phyloP scores from a whole-genome alignment of 2,888 invertebrate species.

The Drosophila cracens region DNA sequence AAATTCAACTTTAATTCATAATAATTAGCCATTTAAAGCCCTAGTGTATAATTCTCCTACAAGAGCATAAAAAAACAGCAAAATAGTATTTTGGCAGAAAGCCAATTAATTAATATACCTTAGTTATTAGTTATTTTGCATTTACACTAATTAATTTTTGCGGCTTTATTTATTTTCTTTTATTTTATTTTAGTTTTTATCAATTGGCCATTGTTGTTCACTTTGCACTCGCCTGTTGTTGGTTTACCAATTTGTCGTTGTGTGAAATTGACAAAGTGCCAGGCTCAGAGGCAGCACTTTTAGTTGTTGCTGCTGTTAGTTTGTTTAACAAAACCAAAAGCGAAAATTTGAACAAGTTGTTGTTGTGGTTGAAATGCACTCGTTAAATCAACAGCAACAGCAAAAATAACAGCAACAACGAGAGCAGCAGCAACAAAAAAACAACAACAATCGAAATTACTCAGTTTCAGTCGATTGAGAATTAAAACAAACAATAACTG shows the following conservation, averaged over 20 bases:
- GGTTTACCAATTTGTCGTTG: constrained; percentile 58
- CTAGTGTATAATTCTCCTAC: constrained; percentile 16
- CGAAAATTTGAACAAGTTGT: constrained; percentile 60
- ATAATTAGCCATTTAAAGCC: constrained; percentile 22
- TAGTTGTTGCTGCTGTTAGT: constrained; percentile 42
- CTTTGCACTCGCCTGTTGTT: constrained; percentile 47
- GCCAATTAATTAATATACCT: constrained; percentile 70
- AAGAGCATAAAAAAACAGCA: constrained; percentile 1
- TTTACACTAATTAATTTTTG: constrained; percentile 73
- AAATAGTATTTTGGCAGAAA: constrained; percentile 8
- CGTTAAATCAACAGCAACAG: constrained; percentile 44
- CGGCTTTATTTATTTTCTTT: constrained; percentile 61
- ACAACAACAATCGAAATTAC: constrained; percentile 23
- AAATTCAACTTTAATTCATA: constrained; percentile 3
- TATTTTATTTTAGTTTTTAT: constrained; percentile 20
- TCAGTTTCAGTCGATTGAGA: constrained; percentile 40
- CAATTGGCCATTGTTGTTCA: constrained; percentile 39
- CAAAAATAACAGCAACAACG: constrained; percentile 13
- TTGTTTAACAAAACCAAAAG: constrained; percentile 58
- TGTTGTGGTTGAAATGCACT: constrained; percentile 53
- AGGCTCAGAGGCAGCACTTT: constrained; percentile 48
- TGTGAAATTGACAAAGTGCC: constrained; percentile 66
- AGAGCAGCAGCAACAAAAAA: constrained; percentile 5
- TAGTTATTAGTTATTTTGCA: constrained; percentile 45
- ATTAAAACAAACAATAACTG: constrained; percentile 52